Base-by-base conservation (phyloP, 2,797 vertebrate genomes). In the Fistularia commersonii region DNA sequence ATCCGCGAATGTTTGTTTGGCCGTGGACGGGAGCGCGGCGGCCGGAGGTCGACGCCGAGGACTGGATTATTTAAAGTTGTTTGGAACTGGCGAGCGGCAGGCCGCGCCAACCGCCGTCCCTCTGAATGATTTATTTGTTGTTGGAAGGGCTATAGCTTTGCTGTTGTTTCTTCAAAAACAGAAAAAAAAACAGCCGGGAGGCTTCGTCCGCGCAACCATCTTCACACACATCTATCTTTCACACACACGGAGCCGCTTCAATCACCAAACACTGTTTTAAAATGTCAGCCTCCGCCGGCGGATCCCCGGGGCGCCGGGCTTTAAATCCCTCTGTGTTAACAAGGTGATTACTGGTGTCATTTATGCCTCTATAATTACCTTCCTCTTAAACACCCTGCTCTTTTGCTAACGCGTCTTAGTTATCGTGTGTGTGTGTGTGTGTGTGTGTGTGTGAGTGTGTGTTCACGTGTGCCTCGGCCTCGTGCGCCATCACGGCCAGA, bases 401-500 rank as follows among this genome's bases (percentile, higher is more conserved):
- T 40, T 40, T 10, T 40, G n/a, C 38, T 40, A 9, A 10, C 12
- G 10, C 38, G 12, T 40, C 12, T 3, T 40, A 40, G n/a, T n/a
- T n/a, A n/a, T n/a, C n/a, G n/a, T n/a, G n/a, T n/a, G n/a, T n/a
- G n/a, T n/a, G n/a, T n/a, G 12, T 40, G 38, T 40, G 10, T 40
- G 5, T n/a, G 10, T 40, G 10, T 40, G 9, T 10, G 10, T n/a
- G 10, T 9, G 9, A 5, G 38, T n/a, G 38, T n/a, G 12, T n/a
- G 12, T 10, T 10, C 38, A 40, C 10, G 38, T n/a, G 9, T 5
- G 38, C 9, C 9, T n/a, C 38, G 38, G 38, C 38, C 38, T 40
- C 12, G 50, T 57, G 41, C 59, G 50, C 75, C 64, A 79, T 77
- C 67, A 77, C 74, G 71, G 74, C 53, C 55, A 60, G 69, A 79